Evolutionary conservation across 2,797 vertebrate species (phyloP).

Genomic region (Aeoliscus strigatus): DNA sequence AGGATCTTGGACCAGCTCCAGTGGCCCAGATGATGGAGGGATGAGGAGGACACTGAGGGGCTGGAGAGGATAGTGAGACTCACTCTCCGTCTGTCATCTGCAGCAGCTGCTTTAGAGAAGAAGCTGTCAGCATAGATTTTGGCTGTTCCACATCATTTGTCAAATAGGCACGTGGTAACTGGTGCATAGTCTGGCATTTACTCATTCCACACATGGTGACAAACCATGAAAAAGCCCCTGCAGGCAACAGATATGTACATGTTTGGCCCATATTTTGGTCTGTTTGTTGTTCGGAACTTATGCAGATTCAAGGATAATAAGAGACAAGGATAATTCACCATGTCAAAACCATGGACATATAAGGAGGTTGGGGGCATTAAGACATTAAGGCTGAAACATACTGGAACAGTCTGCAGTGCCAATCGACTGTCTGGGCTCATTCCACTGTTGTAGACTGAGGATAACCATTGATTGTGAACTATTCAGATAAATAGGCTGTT

Average conservation of each 20-base stretch:
- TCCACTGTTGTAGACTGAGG: no score
- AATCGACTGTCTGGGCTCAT: no score
- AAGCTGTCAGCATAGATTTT: slow-evolving; percentile 35
- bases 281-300: no score
- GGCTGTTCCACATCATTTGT: slow-evolving; percentile 19
- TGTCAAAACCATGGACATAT: no score
- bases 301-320: no score
- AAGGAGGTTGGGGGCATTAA: no score
- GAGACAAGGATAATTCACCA: no score
- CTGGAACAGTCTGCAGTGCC: no score
- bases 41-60: slow-evolving; percentile 24
- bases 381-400: no score
- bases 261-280: neutral
- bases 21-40: slow-evolving; percentile 31
- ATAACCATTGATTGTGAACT: no score
- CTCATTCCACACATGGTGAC: neutral
- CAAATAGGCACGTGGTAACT: neutral
- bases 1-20: slow-evolving; percentile 40
- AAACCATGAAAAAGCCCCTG: neutral
- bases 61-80: slow-evolving; percentile 25
- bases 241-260: neutral
- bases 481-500: no score
- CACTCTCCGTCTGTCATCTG: slow-evolving; percentile 31
- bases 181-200: neutral
- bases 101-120: slow-evolving; percentile 50